Evolutionary conservation across 2,113 vertebrate species (phyloP), one percentile per base, ranked within the genome.

Genomic region (Vombatus ursinus): DNA sequence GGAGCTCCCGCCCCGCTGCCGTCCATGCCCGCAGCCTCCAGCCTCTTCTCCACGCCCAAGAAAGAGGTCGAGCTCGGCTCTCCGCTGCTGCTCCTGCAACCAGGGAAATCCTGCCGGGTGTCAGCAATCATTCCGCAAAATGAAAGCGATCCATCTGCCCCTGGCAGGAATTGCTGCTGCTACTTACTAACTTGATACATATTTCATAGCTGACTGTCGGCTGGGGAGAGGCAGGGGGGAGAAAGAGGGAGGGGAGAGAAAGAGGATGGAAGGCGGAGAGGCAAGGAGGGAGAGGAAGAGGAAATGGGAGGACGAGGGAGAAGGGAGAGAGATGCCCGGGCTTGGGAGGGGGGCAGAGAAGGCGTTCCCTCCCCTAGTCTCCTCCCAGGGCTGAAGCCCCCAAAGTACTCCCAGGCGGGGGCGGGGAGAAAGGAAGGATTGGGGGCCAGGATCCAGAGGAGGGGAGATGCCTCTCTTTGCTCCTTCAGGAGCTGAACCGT

Each of bases 131-230:
- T 95, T 96, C 95, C 49, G 94, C 26, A 92, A 91, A 94, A 95
- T 92, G 96, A 31, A 94, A 95, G 95, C 90, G 51, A 97, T 95
- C 96, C 95, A 95, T 24, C 94, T 90, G 96, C 93, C 95, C 95
- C 97, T 89, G 68, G 68, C 68, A 22, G 37, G 16, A 44, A 77
- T 44, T 77, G 68, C 68, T 44, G 96, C 96, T 96, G 95, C 92
- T 94, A 94, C 51, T 94, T 96, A 53, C 93, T 48, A 93, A 95
- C 95, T 95, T 96, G 97, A 96, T 92, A 96, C 93, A 92, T 94
- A 92, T 97, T 95, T 96, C 97, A 96, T 96, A 95, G 96, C 91
- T 52, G 94, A 95, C 97, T 95, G 97, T 94, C 52, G 92, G 93
- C 90, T 90, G 93, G 92, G 97, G 97, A 37, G 61, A 44, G 28